A percentile compares a stretch with the other conserved stretches of the same genome.
Conservation (phyloP, 1,140 invertebrate species). For the Microplitis mediator region DNA sequence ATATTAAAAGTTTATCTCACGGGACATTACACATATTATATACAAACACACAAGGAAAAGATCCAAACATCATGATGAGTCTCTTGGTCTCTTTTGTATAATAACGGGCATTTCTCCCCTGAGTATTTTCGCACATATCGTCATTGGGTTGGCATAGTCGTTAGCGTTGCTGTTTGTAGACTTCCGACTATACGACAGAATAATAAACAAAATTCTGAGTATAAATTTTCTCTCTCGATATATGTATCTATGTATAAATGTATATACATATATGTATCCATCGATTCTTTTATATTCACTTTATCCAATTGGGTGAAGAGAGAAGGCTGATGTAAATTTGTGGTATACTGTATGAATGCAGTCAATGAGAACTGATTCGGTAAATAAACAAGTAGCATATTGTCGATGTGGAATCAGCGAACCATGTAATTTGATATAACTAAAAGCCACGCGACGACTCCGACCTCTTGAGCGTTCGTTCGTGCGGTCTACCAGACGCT, state of each 20-base stretch:
- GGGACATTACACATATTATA: conserved; percentile 6
- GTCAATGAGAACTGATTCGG: conserved; percentile 49
- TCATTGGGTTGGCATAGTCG: conserved; percentile 40
- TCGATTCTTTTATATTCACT: too few species aligned
- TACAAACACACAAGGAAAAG: not conserved
- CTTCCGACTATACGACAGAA: not conserved
- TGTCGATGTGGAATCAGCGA: conserved; percentile 43
- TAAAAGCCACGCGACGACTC: conserved; percentile 11
- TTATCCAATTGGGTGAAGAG: not conserved
- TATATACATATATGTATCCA: not conserved
- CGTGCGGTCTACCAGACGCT: conserved; percentile 13
- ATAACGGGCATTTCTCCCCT: conserved; percentile 25
- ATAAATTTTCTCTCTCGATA: not conserved
- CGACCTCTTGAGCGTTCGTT: conserved; percentile 21
- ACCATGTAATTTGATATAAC: conserved; percentile 45
- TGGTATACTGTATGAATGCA: conserved; percentile 21
- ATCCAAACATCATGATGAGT: not conserved
- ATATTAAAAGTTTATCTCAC: conserved; percentile 19
- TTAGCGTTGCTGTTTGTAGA: conserved; percentile 33
- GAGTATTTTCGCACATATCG: conserved; percentile 42
- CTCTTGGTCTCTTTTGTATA: not conserved
- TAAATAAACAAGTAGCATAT: conserved; percentile 54
- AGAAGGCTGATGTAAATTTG: not conserved
- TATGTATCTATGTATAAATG: too few species aligned
- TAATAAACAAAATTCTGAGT: not conserved